Evolutionary conservation across 2,888 invertebrate genomes (phyloP).

Genomic region (Cataglyphis livida): DNA sequence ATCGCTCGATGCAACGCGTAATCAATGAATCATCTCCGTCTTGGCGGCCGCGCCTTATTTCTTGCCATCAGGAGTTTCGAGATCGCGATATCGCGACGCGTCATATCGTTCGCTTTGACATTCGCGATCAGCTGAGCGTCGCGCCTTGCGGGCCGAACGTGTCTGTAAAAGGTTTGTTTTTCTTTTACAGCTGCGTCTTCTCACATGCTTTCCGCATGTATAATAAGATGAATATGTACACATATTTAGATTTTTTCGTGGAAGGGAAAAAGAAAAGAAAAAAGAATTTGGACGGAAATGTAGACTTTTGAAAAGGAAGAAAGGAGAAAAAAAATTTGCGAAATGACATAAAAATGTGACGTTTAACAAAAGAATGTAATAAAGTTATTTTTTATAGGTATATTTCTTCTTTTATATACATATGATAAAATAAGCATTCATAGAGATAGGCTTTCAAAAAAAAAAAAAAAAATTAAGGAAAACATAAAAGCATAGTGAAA

Average conservation of each 20-base stretch:
- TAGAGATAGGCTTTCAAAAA: background rate
- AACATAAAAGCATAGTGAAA: background rate
- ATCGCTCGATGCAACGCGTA: constrained; percentile 9
- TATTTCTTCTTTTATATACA: background rate
- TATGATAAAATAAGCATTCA: background rate
- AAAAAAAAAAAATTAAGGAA: background rate
- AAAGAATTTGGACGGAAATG: background rate
- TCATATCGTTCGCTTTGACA: too few species aligned
- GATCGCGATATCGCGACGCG: constrained; percentile 3
- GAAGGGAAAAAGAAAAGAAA: background rate
- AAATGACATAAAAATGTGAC: background rate
- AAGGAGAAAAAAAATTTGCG: background rate
- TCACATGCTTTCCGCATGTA: background rate
- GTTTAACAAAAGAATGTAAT: background rate
- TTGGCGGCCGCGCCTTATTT: constrained; percentile 33
- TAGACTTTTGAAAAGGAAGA: background rate
- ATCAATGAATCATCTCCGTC: constrained; percentile 46
- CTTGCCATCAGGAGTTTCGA: constrained; percentile 16
- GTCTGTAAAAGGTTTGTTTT: background rate
- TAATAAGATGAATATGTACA: background rate
- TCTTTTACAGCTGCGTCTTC: background rate
- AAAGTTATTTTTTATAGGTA: background rate
- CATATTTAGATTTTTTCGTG: background rate
- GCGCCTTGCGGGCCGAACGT: background rate
- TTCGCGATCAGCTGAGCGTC: constrained; percentile 49